Conservation (phyloP, 2,113 vertebrate species). For the Dromaius novaehollandiae region DNA sequence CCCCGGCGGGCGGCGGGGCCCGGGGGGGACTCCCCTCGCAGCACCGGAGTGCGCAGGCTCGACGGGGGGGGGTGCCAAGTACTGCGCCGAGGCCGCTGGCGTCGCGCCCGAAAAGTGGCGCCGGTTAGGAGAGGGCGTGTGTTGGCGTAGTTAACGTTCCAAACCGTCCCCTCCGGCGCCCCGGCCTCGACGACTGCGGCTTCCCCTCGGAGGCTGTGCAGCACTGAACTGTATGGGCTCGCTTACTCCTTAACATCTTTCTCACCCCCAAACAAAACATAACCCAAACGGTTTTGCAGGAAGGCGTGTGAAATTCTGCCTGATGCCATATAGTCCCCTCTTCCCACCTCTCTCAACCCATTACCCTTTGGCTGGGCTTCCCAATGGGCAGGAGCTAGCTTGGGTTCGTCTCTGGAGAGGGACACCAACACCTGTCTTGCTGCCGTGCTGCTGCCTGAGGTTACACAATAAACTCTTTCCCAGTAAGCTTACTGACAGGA, state of each 20-base stretch:
- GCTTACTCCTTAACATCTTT: neutral
- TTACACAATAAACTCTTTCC: rapidly evolving
- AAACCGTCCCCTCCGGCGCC: neutral
- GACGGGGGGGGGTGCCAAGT: no score
- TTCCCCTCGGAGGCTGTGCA: no score
- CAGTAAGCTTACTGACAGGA: rapidly evolving
- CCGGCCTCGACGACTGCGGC: neutral
- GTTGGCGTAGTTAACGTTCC: neutral
- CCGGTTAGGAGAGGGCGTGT: neutral
- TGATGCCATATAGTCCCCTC: neutral
- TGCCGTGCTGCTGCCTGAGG: rapidly evolving
- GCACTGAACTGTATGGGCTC: rapidly evolving
- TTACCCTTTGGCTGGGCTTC: no score
- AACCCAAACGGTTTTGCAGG: neutral
- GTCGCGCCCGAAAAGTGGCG: neutral
- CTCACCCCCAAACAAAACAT: neutral
- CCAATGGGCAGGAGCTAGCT: neutral
- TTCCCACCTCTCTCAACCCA: neutral
- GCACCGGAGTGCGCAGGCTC: neutral
- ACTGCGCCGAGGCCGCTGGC: neutral
- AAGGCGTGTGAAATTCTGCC: neutral
- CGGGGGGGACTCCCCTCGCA: no score
- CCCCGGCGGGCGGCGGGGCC: neutral
- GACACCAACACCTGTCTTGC: rapidly evolving
- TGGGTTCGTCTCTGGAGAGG: rapidly evolving